Conservation (phyloP, 2,113 vertebrate genomes). For the Phoenicopterus ruber region DNA sequence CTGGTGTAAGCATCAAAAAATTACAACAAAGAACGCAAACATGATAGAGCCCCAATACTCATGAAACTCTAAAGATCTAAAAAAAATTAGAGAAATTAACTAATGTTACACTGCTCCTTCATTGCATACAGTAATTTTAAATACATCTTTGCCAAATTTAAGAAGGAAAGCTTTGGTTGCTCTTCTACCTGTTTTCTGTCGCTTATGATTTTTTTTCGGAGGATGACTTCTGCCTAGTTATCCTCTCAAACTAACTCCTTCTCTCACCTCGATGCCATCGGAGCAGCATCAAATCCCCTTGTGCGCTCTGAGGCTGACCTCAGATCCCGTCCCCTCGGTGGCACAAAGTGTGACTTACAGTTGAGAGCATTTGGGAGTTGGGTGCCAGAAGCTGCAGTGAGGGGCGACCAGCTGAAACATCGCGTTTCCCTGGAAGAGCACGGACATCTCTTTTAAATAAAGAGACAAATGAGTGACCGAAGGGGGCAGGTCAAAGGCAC, state of each 20-base stretch:
- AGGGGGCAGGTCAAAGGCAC: background rate
- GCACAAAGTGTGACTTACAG: background rate
- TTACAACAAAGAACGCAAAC: background rate
- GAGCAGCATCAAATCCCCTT: background rate
- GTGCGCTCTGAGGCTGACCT: background rate
- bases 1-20: conserved; percentile 39
- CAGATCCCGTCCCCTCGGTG: background rate
- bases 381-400: background rate
- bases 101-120: background rate
- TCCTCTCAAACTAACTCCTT: background rate
- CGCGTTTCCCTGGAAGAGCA: background rate
- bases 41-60: background rate
- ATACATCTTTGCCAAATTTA: background rate
- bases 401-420: background rate
- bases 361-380: background rate
- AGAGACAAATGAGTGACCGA: background rate
- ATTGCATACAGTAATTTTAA: background rate
- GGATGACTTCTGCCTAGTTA: background rate
- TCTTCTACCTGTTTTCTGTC: background rate
- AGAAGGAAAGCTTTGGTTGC: background rate
- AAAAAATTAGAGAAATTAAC: background rate
- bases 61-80: background rate
- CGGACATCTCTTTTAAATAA: background rate
- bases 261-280: background rate
- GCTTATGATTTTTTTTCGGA: background rate